These are phyloP conservation scores for Rugalucina vietnamica DNA, from an alignment of 2,888 invertebrate genomes.

Conservation along the genomic window DNA sequence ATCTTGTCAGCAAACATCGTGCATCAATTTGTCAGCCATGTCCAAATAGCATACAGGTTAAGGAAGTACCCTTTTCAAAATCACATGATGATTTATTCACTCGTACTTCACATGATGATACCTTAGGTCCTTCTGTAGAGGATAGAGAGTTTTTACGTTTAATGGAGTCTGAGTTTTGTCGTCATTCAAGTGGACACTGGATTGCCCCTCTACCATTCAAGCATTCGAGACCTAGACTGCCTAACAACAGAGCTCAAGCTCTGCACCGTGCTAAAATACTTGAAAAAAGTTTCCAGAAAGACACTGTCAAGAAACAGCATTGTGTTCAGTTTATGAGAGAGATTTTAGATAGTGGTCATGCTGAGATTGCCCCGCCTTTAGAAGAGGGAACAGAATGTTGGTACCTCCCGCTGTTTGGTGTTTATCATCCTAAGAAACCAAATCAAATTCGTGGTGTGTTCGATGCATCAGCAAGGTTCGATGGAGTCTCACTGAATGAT, in stretches of 20 bases:
- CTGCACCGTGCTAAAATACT: conserved; percentile 41
- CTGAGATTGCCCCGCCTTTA: conserved; percentile 57
- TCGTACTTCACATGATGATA: conserved; percentile 43
- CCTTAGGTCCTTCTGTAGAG: conserved; percentile 47
- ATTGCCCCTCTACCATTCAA: conserved; percentile 55
- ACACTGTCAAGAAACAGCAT: conserved; percentile 45
- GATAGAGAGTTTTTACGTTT: conserved; percentile 41
- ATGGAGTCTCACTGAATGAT: conserved; percentile 21
- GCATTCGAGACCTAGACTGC: conserved; percentile 20
- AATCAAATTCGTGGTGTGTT: conserved; percentile 32
- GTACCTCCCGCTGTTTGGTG: conserved; percentile 34
- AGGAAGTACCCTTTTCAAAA: not conserved
- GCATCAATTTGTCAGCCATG: not conserved
- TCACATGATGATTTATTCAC: conserved; percentile 19
- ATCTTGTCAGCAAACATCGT: not conserved
- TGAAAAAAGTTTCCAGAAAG: conserved; percentile 38
- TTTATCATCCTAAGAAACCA: conserved; percentile 29
- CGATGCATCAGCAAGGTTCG: conserved; percentile 25
- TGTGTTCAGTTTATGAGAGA: conserved; percentile 58
- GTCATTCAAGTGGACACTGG: conserved; percentile 49
- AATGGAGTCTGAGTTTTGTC: conserved; percentile 44
- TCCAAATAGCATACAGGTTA: not conserved
- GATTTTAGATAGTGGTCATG: conserved; percentile 48
- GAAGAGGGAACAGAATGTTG: conserved; percentile 25
- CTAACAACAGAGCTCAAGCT: conserved; percentile 51